Base-by-base conservation (phyloP, 2,888 invertebrate species). In the Acronicta leporina region DNA sequence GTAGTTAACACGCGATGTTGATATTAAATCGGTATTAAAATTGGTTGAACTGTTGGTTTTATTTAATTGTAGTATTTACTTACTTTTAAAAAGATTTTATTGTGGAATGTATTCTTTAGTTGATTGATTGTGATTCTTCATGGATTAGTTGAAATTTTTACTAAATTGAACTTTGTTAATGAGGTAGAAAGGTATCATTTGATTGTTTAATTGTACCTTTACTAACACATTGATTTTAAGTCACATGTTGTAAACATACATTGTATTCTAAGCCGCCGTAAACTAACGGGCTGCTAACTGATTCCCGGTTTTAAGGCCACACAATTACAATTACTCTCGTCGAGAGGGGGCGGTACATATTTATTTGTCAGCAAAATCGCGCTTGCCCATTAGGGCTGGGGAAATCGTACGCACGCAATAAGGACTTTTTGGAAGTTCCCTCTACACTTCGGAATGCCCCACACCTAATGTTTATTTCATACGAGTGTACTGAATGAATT, bases 331-430 rank as follows among this genome's bases (percentile, higher is more conserved):
- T 88, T 87, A 86, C 84, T 87, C 83, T 84, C 82, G 81, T 72
- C 71, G 79, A 84, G 81, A 82, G 86, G 81, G 85, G 85, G 83
- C 82, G 84, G 87, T 88, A 88, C 88, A 86, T 91, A 91, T 92
- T 91, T 92, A 91, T 92, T 92, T 92, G 92, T 92, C 90, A 90
- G 91, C 91, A 76, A 90, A 92, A 90, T 92, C 89, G 87, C 87
- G 83, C 83, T 84, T 80, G 82, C 82, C 91, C 90, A 92, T 92
- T 92, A 92, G 82, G 84, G 81, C 77, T 73, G 73, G 83, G 84
- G 78, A 85, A 88, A 88, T 87, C 84, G 87, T 89, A 86, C 87
- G 88, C 89, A 90, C 89, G 91, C 89, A 88, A 90, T 90, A 90
- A 91, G 85, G 85, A 87, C 81, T 86, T 88, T 87, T 87, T 82